Conservation (phyloP, 1,140 invertebrate genomes). For the Drosophila rufa region DNA sequence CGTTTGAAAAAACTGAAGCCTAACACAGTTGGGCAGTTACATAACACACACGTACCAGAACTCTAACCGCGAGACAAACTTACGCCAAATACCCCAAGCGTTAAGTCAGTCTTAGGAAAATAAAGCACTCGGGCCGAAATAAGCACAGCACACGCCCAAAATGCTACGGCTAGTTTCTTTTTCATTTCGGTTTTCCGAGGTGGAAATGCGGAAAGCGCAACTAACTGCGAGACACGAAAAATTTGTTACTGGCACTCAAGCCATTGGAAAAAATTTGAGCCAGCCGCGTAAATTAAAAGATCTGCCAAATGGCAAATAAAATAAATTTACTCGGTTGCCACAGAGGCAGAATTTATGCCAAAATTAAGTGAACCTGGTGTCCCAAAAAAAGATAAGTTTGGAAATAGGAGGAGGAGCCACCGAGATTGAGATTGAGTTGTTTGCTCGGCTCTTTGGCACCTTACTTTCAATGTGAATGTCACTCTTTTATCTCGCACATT, state of each 20-base stretch:
- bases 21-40: conserved; percentile 53
- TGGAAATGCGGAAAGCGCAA: conserved; percentile 69
- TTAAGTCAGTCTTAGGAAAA: conserved; percentile 44
- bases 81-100: conserved; percentile 36
- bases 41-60: conserved; percentile 60
- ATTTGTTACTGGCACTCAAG: conserved; percentile 32
- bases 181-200: conserved; percentile 13
- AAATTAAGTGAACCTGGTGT: conserved; percentile 11
- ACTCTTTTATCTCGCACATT: conserved; percentile 56
- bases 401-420: neutral
- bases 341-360: conserved; percentile 48
- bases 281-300: conserved; percentile 54
- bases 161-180: conserved; percentile 28
- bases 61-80: conserved; percentile 40
- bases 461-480: conserved; percentile 75
- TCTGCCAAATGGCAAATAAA: conserved; percentile 39
- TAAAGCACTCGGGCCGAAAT: conserved; percentile 43
- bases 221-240: conserved; percentile 36
- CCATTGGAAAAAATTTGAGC: conserved; percentile 22
- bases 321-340: conserved; percentile 22
- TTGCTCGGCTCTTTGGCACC: conserved; percentile 21
- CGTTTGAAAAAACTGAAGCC: conserved; percentile 53
- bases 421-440: conserved; percentile 25
- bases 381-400: conserved; percentile 1
- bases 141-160: conserved; percentile 68